A percentile compares a stretch with the other conserved stretches of the same genome.
Evolutionary conservation across 2,797 vertebrate genomes (phyloP).

Genomic region (Capromys pilorides): DNA sequence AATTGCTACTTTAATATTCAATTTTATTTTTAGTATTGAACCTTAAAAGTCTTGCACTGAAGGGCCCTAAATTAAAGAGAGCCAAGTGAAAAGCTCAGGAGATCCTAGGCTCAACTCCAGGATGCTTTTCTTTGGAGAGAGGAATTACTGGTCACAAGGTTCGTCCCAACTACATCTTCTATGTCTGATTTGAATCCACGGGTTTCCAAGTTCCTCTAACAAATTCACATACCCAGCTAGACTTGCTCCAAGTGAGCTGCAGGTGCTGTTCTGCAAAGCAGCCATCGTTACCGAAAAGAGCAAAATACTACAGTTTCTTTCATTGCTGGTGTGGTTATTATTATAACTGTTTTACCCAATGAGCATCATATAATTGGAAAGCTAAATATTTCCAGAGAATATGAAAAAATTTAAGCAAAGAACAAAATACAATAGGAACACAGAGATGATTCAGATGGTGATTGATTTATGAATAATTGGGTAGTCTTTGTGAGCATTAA

Average conservation of each 20-base stretch:
- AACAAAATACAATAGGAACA: background rate
- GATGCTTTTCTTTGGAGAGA: background rate
- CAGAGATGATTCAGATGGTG: slow-evolving; percentile 41
- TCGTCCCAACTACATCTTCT: background rate
- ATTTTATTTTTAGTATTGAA: background rate
- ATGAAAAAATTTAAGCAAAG: slow-evolving; percentile 16
- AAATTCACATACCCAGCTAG: slow-evolving; percentile 19
- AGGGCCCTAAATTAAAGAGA: background rate
- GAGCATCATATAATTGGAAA: background rate
- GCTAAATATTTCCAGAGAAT: background rate
- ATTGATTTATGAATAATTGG: slow-evolving; percentile 13
- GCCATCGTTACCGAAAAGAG: background rate
- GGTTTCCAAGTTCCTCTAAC: background rate
- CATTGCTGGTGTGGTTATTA: background rate
- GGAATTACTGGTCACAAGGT: background rate
- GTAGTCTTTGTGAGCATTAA: background rate
- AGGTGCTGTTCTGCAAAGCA: background rate
- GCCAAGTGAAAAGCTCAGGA: slow-evolving; percentile 4
- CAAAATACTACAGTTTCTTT: background rate
- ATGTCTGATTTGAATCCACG: background rate
- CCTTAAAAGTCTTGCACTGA: background rate
- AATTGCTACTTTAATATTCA: background rate
- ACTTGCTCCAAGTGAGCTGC: background rate
- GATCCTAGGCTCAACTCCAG: slow-evolving; percentile 11
- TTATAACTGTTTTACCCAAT: background rate